These are phyloP conservation scores for Arvicanthis niloticus DNA, from an alignment of 2,113 vertebrate genomes.

Conservation along the genomic window DNA sequence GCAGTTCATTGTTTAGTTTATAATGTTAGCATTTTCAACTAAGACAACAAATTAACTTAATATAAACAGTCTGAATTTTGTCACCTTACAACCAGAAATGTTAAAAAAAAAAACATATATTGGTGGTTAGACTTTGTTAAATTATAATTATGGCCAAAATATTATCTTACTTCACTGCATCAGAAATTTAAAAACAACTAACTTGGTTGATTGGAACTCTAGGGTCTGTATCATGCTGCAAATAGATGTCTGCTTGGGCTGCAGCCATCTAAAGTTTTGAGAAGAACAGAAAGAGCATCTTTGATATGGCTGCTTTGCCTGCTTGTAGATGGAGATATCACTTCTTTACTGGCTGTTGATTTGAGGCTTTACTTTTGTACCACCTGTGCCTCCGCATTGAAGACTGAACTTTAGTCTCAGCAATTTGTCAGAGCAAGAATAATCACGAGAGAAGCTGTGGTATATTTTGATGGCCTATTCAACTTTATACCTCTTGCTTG, in stretches of 20 bases:
- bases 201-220: neutral
- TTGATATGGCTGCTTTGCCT: neutral
- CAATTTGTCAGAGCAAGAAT: neutral
- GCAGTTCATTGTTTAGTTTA: neutral
- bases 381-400: neutral
- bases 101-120: neutral
- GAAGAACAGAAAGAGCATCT: neutral
- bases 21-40: neutral
- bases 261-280: neutral
- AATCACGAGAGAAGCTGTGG: neutral
- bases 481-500: neutral
- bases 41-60: neutral
- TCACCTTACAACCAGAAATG: neutral
- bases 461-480: neutral
- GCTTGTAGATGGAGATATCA: neutral
- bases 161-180: constrained; percentile 5
- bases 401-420: neutral
- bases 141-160: neutral
- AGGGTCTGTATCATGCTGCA: neutral
- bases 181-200: neutral
- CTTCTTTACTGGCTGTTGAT: neutral
- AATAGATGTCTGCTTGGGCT: neutral
- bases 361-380: neutral
- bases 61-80: neutral
- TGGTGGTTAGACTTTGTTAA: neutral